Percentiles rank a stretch among this genome's conserved stretches.
phyloP scores from a whole-genome alignment of 2,113 vertebrate species.

The Dromiciops gliroides region DNA sequence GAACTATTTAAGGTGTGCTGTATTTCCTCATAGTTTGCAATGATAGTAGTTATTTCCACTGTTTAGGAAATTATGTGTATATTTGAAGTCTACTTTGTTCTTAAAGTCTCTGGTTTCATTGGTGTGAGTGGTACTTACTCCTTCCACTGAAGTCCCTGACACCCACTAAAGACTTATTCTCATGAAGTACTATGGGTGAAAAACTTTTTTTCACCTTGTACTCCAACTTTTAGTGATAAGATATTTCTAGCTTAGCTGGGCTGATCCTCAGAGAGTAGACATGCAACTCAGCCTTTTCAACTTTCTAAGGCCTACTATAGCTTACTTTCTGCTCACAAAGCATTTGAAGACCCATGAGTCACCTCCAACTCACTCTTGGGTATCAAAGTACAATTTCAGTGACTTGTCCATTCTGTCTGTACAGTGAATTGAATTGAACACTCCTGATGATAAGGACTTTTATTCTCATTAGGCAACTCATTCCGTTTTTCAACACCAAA shows the following conservation, averaged over 20 bases:
- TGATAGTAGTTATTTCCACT: slow-evolving; percentile 29
- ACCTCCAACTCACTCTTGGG: neutral
- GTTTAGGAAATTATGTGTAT: slow-evolving; percentile 17
- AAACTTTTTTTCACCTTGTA: neutral
- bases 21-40: slow-evolving; percentile 44
- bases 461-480: neutral
- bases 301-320: neutral
- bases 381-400: neutral
- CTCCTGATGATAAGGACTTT: neutral
- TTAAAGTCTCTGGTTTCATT: neutral
- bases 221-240: neutral
- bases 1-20: slow-evolving; percentile 22
- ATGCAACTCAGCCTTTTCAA: neutral
- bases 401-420: neutral
- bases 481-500: neutral
- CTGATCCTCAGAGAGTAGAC: neutral
- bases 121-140: neutral
- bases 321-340: neutral
- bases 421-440: neutral
- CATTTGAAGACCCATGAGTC: neutral
- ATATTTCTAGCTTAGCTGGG: neutral
- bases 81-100: neutral
- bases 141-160: neutral
- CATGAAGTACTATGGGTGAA: neutral
- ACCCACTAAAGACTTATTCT: neutral